Percentiles rank a stretch among this genome's conserved stretches.
phyloP scores from a whole-genome alignment of 2,113 vertebrate species.

The Tympanuchus pallidicinctus region DNA sequence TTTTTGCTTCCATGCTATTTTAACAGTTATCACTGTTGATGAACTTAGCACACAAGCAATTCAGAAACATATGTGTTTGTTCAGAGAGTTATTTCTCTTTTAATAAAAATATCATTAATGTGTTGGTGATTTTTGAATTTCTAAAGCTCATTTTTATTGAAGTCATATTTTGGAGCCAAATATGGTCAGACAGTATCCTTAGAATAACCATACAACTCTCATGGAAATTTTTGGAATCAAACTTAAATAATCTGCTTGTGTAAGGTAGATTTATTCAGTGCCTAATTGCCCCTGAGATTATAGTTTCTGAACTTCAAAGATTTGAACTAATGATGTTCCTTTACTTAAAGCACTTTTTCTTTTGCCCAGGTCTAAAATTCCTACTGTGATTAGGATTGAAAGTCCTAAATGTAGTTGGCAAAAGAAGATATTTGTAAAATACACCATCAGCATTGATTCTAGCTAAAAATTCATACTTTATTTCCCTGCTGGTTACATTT shows the following conservation, averaged over 20 bases:
- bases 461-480: slow-evolving; percentile 12
- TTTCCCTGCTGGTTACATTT: slow-evolving; percentile 36
- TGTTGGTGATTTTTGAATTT: background rate
- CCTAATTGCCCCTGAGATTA: slow-evolving; percentile 49
- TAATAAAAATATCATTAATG: background rate
- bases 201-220: background rate
- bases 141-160: background rate
- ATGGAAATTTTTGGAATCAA: slow-evolving; percentile 38
- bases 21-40: background rate
- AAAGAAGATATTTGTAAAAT: slow-evolving; percentile 38
- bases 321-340: slow-evolving; percentile 42
- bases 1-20: background rate
- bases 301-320: slow-evolving; percentile 53
- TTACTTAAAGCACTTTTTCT: slow-evolving; percentile 40
- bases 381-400: background rate
- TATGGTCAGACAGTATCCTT: background rate
- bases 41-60: background rate
- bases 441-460: slow-evolving; percentile 14
- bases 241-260: slow-evolving; percentile 13
- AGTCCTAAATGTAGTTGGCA: background rate
- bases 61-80: background rate
- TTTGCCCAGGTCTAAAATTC: background rate
- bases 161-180: background rate
- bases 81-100: background rate
- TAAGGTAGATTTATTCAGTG: slow-evolving; percentile 15